phyloP scores from a whole-genome alignment of 2,888 invertebrate species.

The Euspilapteryx auroguttella region DNA sequence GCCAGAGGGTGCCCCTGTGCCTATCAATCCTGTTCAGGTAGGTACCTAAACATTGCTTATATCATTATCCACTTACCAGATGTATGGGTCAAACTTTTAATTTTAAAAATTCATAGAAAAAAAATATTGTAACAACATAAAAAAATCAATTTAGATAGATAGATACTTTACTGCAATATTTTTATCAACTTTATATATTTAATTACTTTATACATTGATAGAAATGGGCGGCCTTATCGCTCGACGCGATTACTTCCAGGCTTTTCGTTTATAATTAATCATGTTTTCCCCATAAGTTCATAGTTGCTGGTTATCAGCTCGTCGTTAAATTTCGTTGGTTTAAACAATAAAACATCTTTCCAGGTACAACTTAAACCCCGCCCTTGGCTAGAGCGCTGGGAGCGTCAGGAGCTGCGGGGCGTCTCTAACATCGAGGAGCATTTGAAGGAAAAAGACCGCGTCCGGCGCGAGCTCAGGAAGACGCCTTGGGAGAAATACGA shows the following conservation, averaged over 20 bases:
- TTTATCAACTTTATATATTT: too few species aligned
- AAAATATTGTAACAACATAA: neutral
- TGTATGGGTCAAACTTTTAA: too few species aligned
- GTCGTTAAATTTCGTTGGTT: too few species aligned
- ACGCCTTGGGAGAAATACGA: slow-evolving; percentile 90
- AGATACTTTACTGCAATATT: neutral
- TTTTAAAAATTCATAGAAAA: too few species aligned
- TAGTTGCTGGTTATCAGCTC: too few species aligned
- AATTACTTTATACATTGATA: slow-evolving; percentile 1
- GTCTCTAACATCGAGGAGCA: slow-evolving; percentile 64
- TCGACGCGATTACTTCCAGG: too few species aligned
- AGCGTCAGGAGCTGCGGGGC: slow-evolving; percentile 75
- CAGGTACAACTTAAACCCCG: slow-evolving; percentile 73
- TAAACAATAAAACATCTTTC: slow-evolving; percentile 8
- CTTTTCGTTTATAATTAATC: too few species aligned
- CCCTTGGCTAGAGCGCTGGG: slow-evolving; percentile 94
- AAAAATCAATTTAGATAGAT: neutral
- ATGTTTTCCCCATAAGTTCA: too few species aligned
- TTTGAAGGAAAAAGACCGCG: slow-evolving; percentile 50
- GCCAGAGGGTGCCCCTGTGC: slow-evolving; percentile 76
- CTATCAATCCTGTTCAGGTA: slow-evolving; percentile 75
- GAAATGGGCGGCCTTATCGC: too few species aligned
- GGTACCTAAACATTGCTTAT: too few species aligned
- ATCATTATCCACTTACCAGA: too few species aligned
- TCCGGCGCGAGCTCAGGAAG: slow-evolving; percentile 57